Evolutionary conservation across 37 sponge, comb jelly and placozoan species (phyloP).

Genomic region (Lycopodina hypogea): DNA sequence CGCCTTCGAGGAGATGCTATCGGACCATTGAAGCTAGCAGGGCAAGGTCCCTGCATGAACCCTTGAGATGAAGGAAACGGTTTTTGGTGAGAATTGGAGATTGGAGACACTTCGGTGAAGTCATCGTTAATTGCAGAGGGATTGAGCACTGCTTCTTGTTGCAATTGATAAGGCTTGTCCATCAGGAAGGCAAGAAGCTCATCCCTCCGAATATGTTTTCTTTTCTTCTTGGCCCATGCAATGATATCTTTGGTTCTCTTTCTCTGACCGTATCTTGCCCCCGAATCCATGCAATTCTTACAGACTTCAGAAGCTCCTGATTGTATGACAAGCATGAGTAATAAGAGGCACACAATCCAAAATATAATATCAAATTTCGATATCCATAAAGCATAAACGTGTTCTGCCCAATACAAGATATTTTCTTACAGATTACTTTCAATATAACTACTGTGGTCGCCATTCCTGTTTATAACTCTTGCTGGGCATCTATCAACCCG

Average conservation of each 20-base stretch:
- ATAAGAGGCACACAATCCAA: not conserved
- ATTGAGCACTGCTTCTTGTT: not conserved
- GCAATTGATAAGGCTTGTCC: constrained; percentile 50
- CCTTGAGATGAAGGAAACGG: not conserved
- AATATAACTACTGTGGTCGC: too few relatives aligned
- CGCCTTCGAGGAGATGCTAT: constrained; percentile 30
- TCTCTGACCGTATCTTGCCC: constrained; percentile 58
- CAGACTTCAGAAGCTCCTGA: constrained; percentile 71
- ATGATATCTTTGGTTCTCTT: constrained; percentile 69
- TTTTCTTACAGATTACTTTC: too few relatives aligned
- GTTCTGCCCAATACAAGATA: too few relatives aligned
- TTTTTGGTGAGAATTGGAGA: constrained; percentile 23
- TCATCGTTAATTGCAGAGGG: not conserved
- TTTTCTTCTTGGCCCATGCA: constrained; percentile 79
- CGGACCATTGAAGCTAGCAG: not conserved
- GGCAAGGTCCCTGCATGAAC: constrained; percentile 24
- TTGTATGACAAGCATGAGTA: not conserved
- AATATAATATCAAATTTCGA: too few relatives aligned
- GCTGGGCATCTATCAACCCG: too few relatives aligned
- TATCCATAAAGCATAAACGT: too few relatives aligned
- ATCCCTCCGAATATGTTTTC: constrained; percentile 56
- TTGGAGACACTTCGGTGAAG: not conserved
- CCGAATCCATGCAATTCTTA: constrained; percentile 68
- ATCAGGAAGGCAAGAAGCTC: constrained; percentile 74
- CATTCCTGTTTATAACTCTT: too few relatives aligned